phyloP scores from a whole-genome alignment of 30 jellyfish, hydroid and myxozoan species.

The Aurelia sp. region DNA sequence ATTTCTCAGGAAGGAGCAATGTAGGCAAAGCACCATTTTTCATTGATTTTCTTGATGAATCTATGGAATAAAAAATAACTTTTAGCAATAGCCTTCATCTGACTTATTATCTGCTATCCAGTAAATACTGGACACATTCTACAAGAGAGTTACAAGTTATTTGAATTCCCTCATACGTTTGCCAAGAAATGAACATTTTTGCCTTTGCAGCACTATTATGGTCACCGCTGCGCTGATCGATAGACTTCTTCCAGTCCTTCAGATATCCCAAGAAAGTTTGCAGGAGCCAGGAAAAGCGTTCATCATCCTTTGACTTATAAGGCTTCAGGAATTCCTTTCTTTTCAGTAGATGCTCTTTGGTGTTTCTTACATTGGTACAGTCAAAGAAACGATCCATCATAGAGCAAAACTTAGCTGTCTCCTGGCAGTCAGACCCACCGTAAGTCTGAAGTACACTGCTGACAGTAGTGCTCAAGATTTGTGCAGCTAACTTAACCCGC shows the following conservation, averaged over 20 bases:
- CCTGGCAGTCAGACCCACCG: conserved; percentile 58
- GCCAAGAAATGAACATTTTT: conserved; percentile 78
- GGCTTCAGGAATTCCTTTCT: conserved; percentile 51
- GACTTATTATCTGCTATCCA: background rate
- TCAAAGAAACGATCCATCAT: conserved; percentile 66
- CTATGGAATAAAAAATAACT: background rate
- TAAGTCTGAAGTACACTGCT: conserved; percentile 3
- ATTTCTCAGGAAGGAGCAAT: background rate
- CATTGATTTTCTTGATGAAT: conserved; percentile 17
- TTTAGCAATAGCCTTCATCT: no score
- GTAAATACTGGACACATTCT: conserved; percentile 45
- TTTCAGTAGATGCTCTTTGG: conserved; percentile 5
- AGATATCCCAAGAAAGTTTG: conserved; percentile 47
- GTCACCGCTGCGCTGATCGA: conserved; percentile 54
- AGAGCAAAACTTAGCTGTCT: conserved; percentile 49
- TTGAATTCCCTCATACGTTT: conserved; percentile 70
- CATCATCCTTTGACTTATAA: conserved; percentile 33
- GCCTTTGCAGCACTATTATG: conserved; percentile 34
- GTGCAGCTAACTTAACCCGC: conserved; percentile 61
- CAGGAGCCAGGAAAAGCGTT: conserved; percentile 53
- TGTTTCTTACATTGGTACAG: conserved; percentile 50
- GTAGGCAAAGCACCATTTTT: conserved; percentile 37
- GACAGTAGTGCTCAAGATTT: conserved; percentile 56
- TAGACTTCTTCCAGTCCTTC: conserved; percentile 50
- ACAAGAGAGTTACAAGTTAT: conserved; percentile 35